phyloP scores from a whole-genome alignment of 2,888 invertebrate genomes.

The Nomada fabriciana region DNA sequence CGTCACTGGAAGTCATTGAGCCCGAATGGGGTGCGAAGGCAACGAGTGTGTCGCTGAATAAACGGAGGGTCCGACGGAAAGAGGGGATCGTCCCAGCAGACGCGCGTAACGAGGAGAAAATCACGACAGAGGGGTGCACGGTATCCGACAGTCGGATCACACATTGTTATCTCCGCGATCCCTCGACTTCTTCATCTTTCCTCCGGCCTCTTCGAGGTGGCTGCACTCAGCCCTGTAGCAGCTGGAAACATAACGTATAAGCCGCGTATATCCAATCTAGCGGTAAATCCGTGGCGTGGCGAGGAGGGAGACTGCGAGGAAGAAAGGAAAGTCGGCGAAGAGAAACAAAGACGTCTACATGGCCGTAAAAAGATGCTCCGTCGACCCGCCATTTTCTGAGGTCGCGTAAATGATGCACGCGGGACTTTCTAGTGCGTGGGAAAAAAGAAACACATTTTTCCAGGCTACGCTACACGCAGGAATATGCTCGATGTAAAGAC shows the following conservation, averaged over 20 bases:
- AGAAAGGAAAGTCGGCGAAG: neutral
- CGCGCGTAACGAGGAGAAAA: slow-evolving; percentile 63
- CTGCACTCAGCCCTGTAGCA: slow-evolving; percentile 36
- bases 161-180: slow-evolving; percentile 57
- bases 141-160: slow-evolving; percentile 52
- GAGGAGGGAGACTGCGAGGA: slow-evolving; percentile 10
- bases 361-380: slow-evolving; percentile 59
- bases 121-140: slow-evolving; percentile 36
- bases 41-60: slow-evolving; percentile 59
- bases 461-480: no score
- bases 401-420: slow-evolving; percentile 11
- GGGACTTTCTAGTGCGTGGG: slow-evolving; percentile 14
- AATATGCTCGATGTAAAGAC: neutral
- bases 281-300: slow-evolving; percentile 64
- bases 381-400: slow-evolving; percentile 44
- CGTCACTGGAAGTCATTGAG: neutral
- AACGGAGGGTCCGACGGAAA: slow-evolving; percentile 44
- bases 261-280: slow-evolving; percentile 73
- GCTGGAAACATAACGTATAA: slow-evolving; percentile 67
- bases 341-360: slow-evolving; percentile 44
- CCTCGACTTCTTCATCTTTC: slow-evolving; percentile 47
- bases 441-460: neutral
- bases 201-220: slow-evolving; percentile 34
- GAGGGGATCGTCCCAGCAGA: slow-evolving; percentile 39
- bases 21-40: slow-evolving; percentile 10